Conservation (phyloP, 2,888 invertebrate species). For the Ormyrus thymus region DNA sequence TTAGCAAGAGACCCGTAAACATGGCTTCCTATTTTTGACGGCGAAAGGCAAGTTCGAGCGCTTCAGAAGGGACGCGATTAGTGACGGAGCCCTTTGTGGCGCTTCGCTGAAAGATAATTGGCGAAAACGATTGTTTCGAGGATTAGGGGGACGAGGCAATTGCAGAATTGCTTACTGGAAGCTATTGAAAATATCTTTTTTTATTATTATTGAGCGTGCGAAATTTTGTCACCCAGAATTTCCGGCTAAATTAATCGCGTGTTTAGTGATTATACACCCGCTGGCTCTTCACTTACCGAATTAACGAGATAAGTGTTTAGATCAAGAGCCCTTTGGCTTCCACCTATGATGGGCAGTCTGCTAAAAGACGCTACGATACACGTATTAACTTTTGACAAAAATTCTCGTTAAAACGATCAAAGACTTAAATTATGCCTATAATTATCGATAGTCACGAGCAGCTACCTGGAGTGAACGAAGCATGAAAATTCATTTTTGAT, state of each 20-base stretch:
- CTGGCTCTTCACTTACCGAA: neutral
- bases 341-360: neutral
- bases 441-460: too few relatives aligned
- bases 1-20: too few relatives aligned
- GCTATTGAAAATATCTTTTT: too few relatives aligned
- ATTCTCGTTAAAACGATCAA: neutral
- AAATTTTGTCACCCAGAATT: conserved; percentile 4
- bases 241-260: conserved; percentile 21
- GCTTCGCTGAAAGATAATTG: too few relatives aligned
- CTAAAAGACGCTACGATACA: neutral
- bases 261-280: conserved; percentile 22
- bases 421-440: neutral
- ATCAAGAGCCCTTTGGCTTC: conserved; percentile 14
- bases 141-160: too few relatives aligned
- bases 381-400: conserved; percentile 16
- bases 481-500: too few relatives aligned
- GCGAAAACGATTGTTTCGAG: too few relatives aligned
- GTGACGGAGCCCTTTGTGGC: too few relatives aligned
- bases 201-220: neutral
- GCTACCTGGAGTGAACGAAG: too few relatives aligned
- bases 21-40: too few relatives aligned
- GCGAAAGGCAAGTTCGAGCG: too few relatives aligned
- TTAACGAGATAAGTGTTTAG: conserved; percentile 32
- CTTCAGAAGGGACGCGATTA: neutral
- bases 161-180: too few relatives aligned